Evolutionary conservation across 2,113 vertebrate genomes (phyloP).

Genomic region (Embiotoca jacksoni): DNA sequence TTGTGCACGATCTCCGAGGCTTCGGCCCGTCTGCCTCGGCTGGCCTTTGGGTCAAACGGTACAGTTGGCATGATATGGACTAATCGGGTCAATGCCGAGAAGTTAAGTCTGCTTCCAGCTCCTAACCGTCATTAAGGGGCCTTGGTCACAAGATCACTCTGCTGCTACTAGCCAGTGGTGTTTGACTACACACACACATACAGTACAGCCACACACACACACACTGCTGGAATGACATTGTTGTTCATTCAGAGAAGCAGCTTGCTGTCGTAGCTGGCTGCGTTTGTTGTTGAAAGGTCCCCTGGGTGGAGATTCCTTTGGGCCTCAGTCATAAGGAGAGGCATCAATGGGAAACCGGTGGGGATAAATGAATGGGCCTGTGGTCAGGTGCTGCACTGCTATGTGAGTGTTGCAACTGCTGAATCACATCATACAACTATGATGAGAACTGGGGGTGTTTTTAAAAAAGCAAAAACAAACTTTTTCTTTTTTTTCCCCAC

Average conservation of each 20-base stretch:
- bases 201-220: conserved; percentile 51
- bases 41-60: conserved; percentile 36
- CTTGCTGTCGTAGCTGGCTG: conserved; percentile 82
- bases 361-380: conserved; percentile 77
- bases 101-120: conserved; percentile 64
- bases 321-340: conserved; percentile 81
- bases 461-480: conserved; percentile 8
- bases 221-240: conserved; percentile 76
- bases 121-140: conserved; percentile 72
- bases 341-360: conserved; percentile 79
- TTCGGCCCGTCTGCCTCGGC: neutral
- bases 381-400: conserved; percentile 78
- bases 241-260: conserved; percentile 83
- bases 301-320: conserved; percentile 82
- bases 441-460: conserved; percentile 23
- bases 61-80: conserved; percentile 46
- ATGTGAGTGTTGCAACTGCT: conserved; percentile 69
- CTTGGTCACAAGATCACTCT: conserved; percentile 76
- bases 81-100: conserved; percentile 32
- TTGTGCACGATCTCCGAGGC: conserved; percentile 10
- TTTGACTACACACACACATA: conserved; percentile 61
- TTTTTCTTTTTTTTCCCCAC: neutral
- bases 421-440: conserved; percentile 59
- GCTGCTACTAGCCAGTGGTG: conserved; percentile 74
- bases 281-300: conserved; percentile 83